phyloP scores from a whole-genome alignment of 2,888 invertebrate genomes.

The Incurvaria masculella region DNA sequence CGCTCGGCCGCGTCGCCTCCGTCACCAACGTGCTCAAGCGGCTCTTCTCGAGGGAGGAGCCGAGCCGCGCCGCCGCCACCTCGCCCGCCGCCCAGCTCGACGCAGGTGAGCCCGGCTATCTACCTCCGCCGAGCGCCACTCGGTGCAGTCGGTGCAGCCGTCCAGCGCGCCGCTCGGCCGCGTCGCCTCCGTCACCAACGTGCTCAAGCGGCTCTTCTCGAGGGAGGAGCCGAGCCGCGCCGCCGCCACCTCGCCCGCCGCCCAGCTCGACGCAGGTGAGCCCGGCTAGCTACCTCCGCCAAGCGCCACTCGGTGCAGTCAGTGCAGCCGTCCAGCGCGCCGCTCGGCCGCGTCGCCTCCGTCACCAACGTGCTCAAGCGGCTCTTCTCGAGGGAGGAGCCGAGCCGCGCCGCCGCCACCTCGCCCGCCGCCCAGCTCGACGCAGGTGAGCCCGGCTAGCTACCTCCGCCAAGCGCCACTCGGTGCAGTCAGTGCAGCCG shows the following conservation, averaged over 20 bases:
- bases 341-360: slow-evolving; percentile 67
- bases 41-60: slow-evolving; percentile 73
- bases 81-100: slow-evolving; percentile 42
- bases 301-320: slow-evolving; percentile 40
- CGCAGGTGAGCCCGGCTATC: slow-evolving; percentile 39
- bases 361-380: slow-evolving; percentile 76
- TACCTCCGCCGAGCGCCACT: slow-evolving; percentile 13
- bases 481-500: slow-evolving; percentile 58
- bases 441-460: slow-evolving; percentile 39
- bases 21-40: slow-evolving; percentile 76
- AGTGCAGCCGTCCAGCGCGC: slow-evolving; percentile 65
- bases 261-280: slow-evolving; percentile 50
- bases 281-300: slow-evolving; percentile 8
- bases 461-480: slow-evolving; percentile 13
- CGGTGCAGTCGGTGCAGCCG: slow-evolving; percentile 58
- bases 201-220: slow-evolving; percentile 72
- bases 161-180: slow-evolving; percentile 67
- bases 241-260: slow-evolving; percentile 20
- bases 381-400: slow-evolving; percentile 73
- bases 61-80: slow-evolving; percentile 31
- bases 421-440: slow-evolving; percentile 42
- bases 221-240: slow-evolving; percentile 63
- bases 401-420: slow-evolving; percentile 31
- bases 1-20: slow-evolving; percentile 67
- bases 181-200: slow-evolving; percentile 74